Base-by-base conservation (phyloP, 2,113 vertebrate genomes). In the Alectura lathami region DNA sequence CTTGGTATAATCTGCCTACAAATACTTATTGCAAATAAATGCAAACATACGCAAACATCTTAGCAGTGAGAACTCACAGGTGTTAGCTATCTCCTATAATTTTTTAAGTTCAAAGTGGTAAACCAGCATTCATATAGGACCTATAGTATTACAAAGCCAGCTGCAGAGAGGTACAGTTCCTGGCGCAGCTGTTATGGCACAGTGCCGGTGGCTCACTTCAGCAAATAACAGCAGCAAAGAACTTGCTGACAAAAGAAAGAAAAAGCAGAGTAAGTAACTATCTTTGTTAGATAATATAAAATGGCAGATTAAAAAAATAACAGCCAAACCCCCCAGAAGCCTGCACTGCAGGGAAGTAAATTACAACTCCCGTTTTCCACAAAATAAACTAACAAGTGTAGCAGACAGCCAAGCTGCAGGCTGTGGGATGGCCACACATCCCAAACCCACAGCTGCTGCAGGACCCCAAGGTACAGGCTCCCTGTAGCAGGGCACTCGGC, bases 171-270 rank as follows among this genome's bases (percentile, higher is more conserved):
- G 91, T 32, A n/a, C 30, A 10, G 89, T 2, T 18, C 59, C 42
- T 17, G 20, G 63, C 45, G 1, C n/a, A 60, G 23, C 72, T 32
- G 20, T 4, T 11, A 3, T 1, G 22, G 88, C n/a, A 11, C 47
- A 20, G 88, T 2, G 9, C 69, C 48, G 80, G 26, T 9, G 34
- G 22, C 57, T 81, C 45, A 3, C 11, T 15, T 30, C 8, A 4
- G 60, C 34, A 50, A 54, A 53, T 5, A 56, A 82, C 67, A 88
- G 50, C 69, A 73, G 60, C 94, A 93, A 62, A 92, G 83, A 76
- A 94, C 74, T 92, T 57, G 84, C 91, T 93, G 94, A 94, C 91
- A 91, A 89, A 82, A 82, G 91, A 48, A 14, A 75, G 72, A 48
- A n/a, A n/a, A 17, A 77, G 78, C 62, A n/a, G 74, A 91, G 62